Base-by-base conservation (phyloP, 2,888 invertebrate genomes). In the Oligia strigilis region DNA sequence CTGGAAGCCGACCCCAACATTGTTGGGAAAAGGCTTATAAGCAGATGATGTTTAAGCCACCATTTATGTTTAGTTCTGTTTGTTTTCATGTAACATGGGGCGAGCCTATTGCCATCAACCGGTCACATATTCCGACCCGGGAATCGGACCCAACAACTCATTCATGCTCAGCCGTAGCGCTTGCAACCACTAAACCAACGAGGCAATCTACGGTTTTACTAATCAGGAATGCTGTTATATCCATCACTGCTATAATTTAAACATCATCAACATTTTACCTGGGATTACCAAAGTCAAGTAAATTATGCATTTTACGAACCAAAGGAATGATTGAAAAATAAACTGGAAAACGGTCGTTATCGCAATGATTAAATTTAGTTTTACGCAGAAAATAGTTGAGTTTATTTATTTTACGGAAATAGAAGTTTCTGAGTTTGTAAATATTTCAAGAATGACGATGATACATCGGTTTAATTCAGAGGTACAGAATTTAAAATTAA, bases 371-470 rank as follows among this genome's bases (percentile, higher is more conserved):
- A 66, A 75, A 83, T 85, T 86, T 66, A 77, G 72, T 72, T 64
- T 72, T 62, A 73, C 66, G 52, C 4, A 83, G 73, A 76, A 83
- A 77, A 77, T 84, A 64, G 74, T 75, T 65, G 17, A 46, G 40
- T n/a, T 77, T 84, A 77, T 85, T 85, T 85, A 84, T 75, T 19
- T 70, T 77, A 80, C 75, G 13, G 23, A 84, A 84, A 80, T 84
- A 85, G 70, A 80, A 80, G 36, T 62, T 80, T 87, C 75, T 55
- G 40, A 77, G 84, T 75, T 80, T 72, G 80, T 84, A 85, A 87
- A 85, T 85, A 87, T 87, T 84, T 85, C 62, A 77, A 84, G 87
- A 75, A 75, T 80, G 87, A 74, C 46, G 52, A 58, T 87, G 87
- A 84, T 85, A 75, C 80, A 80, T 77, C 1, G 23, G 62, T 73